Evolutionary conservation across 2,888 invertebrate genomes (phyloP), one percentile per base, ranked within the genome.

Genomic region (Hydropsyche betteni): DNA sequence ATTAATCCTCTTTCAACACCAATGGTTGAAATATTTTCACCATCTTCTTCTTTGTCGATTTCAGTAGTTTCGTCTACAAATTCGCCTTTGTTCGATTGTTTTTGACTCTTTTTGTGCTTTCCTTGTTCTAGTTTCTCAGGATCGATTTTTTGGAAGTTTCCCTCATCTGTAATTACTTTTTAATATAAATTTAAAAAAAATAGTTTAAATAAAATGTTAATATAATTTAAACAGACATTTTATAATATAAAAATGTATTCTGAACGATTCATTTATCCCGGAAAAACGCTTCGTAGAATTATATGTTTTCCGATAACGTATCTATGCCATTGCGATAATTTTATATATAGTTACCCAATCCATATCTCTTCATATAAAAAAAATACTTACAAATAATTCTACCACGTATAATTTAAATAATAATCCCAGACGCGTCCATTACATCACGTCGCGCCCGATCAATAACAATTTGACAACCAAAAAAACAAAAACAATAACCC

Each of bases 1-100:
- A 44, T 44, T 0, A 83, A 83, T 52, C 92, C 92, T 79, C 96
- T 87, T 0, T 88, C 85, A 12, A 92, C 94, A 0, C 85, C 89
- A 74, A 85, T 83, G 0, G 97, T 97, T 73, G 86, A 82, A 0
- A 93, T 87, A 0, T 86, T 83, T 36, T 95, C 94, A 0, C 97
- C 97, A 79, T 95, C 95, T 0, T 94, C 85, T 80, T 92, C 91
- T 38, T 91, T 84, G 0, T 88, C 88, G 0, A 86, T 84, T 8
- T 89, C 86, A 0, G 88, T 87, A 0, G 85, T 85, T 5, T 87
- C 87, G 0, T 85, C 86, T 2, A 79, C 77, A 0, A 85, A 84
- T 0, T 87, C 86, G 4, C 85, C 85, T 70, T 84, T 86, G 72
- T 84, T 85, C 0, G 84, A 85, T 75, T 85, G 80, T 81, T 87